These are phyloP conservation scores for Rhynchomys soricoides DNA, from an alignment of 2,113 vertebrate genomes.

Conservation along the genomic window DNA sequence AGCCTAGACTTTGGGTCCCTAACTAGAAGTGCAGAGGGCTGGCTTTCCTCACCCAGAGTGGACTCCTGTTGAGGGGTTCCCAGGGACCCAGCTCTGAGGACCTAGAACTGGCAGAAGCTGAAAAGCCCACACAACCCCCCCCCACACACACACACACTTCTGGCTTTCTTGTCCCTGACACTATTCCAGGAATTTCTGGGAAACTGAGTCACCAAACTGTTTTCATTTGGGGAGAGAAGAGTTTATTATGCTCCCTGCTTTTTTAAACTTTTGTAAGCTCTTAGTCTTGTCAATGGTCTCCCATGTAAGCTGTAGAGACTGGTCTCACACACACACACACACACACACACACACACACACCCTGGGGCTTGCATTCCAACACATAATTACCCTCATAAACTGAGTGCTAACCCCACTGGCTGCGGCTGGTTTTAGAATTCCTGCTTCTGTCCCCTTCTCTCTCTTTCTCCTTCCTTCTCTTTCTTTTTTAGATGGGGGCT, in stretches of 20 bases:
- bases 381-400: background rate
- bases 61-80: background rate
- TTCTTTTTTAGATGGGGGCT: background rate
- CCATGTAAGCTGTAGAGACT: background rate
- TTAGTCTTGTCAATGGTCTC: background rate
- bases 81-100: background rate
- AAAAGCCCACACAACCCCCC: rapidly evolving
- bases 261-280: background rate
- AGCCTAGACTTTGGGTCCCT: background rate
- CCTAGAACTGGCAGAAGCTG: background rate
- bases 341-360: too few species aligned
- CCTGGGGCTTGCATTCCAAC: background rate
- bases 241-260: background rate
- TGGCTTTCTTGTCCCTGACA: rapidly evolving
- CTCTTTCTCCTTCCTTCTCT: background rate
- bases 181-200: background rate
- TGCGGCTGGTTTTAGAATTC: background rate
- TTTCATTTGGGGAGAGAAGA: background rate
- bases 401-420: rapidly evolving
- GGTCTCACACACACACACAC: too few species aligned
- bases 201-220: background rate
- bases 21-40: background rate
- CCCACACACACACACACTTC: background rate
- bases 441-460: background rate
- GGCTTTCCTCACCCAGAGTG: background rate